Conservation (phyloP, 2,888 invertebrate genomes). For the Coleophora flavipennella region DNA sequence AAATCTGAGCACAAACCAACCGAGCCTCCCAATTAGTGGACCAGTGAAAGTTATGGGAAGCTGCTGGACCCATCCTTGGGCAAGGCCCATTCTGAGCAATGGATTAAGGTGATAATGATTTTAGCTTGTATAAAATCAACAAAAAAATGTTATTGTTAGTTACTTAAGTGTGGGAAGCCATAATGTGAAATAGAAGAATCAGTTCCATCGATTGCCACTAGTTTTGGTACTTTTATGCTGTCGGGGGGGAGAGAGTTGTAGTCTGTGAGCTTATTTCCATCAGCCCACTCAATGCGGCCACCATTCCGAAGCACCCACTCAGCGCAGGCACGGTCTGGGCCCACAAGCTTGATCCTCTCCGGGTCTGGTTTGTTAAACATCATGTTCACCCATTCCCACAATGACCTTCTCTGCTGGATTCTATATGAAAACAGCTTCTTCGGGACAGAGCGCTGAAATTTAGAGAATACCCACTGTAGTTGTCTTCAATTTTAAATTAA, state of each 20-base stretch:
- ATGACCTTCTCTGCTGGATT: constrained; percentile 35
- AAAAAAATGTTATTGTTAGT: constrained; percentile 11
- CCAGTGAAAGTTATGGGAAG: no score
- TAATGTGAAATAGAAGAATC: constrained; percentile 86
- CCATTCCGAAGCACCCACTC: constrained; percentile 97
- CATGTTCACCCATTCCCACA: constrained; percentile 72
- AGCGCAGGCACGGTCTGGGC: constrained; percentile 92
- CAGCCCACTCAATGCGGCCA: constrained; percentile 82
- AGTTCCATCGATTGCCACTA: constrained; percentile 83
- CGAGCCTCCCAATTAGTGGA: no score
- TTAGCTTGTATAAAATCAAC: no score
- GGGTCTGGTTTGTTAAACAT: constrained; percentile 80
- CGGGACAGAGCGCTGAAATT: neutral
- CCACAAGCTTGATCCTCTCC: constrained; percentile 78
- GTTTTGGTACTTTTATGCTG: constrained; percentile 57
- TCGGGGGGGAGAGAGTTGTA: constrained; percentile 82
- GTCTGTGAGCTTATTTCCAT: constrained; percentile 71
- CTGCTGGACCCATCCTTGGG: no score
- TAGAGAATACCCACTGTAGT: neutral
- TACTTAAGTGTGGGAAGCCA: constrained; percentile 88
- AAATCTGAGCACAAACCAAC: no score
- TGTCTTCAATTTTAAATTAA: no score
- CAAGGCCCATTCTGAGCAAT: no score
- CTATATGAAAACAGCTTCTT: constrained; percentile 18
- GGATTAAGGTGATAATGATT: no score